A percentile compares a stretch with the other conserved stretches of the same genome.
Conservation (phyloP, 2,113 vertebrate species). For the Chamaetylas fuelleborni region DNA sequence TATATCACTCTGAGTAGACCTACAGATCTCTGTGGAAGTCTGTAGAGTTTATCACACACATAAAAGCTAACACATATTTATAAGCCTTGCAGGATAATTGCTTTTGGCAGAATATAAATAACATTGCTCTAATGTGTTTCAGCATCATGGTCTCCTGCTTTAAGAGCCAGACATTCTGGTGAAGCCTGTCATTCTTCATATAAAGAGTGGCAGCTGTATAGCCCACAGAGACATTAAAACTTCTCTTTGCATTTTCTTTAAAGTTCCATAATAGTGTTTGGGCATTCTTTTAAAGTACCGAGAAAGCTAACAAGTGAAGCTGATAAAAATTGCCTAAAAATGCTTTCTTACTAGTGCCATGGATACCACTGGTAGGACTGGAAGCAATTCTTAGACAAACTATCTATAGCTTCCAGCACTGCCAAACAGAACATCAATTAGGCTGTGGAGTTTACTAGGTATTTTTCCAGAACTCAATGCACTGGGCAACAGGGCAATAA, state of each 20-base stretch:
- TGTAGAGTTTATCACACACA: conserved; percentile 45
- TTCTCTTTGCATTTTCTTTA: conserved; percentile 45
- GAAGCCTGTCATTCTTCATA: conserved; percentile 59
- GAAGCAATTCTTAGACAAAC: conserved; percentile 11
- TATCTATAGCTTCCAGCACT: not conserved
- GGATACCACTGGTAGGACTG: not conserved
- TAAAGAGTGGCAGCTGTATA: conserved; percentile 38
- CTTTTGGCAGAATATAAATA: conserved; percentile 61
- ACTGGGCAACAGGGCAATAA: not conserved
- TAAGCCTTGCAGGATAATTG: conserved; percentile 50
- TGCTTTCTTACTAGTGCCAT: not conserved
- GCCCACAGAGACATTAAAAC: conserved; percentile 44
- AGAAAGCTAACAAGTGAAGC: conserved; percentile 20
- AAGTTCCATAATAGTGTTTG: not conserved
- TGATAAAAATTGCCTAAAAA: not conserved
- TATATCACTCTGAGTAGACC: conserved; percentile 41
- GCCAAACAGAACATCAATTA: not conserved
- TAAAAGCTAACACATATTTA: conserved; percentile 30
- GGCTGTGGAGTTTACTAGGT: not conserved
- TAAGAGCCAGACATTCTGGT: conserved; percentile 46
- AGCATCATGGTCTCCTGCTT: conserved; percentile 39
- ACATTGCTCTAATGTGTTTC: conserved; percentile 35
- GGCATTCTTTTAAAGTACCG: conserved; percentile 20
- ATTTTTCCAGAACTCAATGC: not conserved
- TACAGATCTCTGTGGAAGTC: conserved; percentile 42